Percentiles rank a stretch among this genome's conserved stretches.
Evolutionary conservation across 2,797 vertebrate genomes (phyloP).

Genomic region (Chiroxiphia lanceolata): DNA sequence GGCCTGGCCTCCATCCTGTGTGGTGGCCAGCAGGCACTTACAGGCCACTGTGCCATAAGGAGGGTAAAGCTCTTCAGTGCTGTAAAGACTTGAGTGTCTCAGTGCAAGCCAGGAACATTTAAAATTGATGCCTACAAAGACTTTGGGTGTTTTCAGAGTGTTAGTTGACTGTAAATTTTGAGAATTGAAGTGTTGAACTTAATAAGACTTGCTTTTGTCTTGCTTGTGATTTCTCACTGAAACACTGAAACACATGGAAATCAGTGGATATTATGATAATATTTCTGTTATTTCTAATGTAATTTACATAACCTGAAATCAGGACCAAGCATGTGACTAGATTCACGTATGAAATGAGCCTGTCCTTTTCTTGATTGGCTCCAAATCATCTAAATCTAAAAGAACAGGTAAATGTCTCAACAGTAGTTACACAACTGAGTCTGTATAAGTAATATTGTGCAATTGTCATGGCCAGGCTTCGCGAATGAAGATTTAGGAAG

Average conservation of each 20-base stretch:
- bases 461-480: too few species aligned
- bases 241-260: neutral
- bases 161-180: neutral
- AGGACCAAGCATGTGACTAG: neutral
- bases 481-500: too few species aligned
- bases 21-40: accelerated
- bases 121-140: neutral
- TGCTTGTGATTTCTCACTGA: neutral
- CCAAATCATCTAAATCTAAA: neutral
- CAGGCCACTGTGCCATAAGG: neutral
- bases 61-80: neutral
- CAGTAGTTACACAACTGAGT: neutral
- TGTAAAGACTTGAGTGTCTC: neutral
- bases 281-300: neutral
- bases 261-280: neutral
- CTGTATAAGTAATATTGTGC: neutral
- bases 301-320: neutral
- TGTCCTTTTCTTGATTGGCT: neutral
- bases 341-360: neutral
- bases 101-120: neutral
- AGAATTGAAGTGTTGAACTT: neutral
- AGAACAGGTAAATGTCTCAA: neutral
- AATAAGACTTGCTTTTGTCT: neutral
- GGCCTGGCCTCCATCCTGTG: neutral
- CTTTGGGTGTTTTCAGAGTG: neutral